Base-by-base conservation (phyloP, 2,113 vertebrate genomes). In the Sapajus apella region DNA sequence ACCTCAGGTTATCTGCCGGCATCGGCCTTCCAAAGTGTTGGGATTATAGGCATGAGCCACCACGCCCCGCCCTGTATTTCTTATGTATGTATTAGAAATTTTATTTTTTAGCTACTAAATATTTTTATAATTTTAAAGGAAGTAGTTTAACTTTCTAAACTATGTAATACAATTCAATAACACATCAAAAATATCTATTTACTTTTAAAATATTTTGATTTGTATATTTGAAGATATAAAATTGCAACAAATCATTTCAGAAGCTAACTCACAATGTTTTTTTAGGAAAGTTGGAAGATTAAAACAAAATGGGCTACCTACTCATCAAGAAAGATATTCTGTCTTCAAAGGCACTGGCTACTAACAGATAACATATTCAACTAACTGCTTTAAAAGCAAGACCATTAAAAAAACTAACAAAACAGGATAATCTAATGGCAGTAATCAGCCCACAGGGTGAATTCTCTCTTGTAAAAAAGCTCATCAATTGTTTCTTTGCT, bases 401-500 rank as follows among this genome's bases (percentile, higher is more conserved):
- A 98, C 98, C 17, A 11, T 43, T 64, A 58, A 82, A 81, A 55
- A 7, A n/a, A 40, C 52, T 17, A 52, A 17, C 52, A 52, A 56
- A 75, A 88, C 98, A 91, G 97, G 88, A 98, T 98, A 99, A 98
- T 99, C 98, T 98, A 98, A 97, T 98, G 96, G 90, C 98, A 50
- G 85, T 98, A 99, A 99, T 98, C 98, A 98, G 98, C 95, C 87
- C 76, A 91, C 96, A 17, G 75, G 98, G 87, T 97, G 98, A 99
- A 99, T 98, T 99, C 98, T 98, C 98, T 98, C 96, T 98, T 98
- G 96, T 97, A 98, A 97, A 99, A 75, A 98, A 98, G 80, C 87
- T 97, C 98, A 98, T 99, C 98, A 99, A 99, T 99, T 99, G 98
- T 99, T 99, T 99, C 99, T 99, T 99, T 98, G 96, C 98, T 99